Conservation (phyloP, 2,888 invertebrate genomes). For the Exephanes ischioxanthus region DNA sequence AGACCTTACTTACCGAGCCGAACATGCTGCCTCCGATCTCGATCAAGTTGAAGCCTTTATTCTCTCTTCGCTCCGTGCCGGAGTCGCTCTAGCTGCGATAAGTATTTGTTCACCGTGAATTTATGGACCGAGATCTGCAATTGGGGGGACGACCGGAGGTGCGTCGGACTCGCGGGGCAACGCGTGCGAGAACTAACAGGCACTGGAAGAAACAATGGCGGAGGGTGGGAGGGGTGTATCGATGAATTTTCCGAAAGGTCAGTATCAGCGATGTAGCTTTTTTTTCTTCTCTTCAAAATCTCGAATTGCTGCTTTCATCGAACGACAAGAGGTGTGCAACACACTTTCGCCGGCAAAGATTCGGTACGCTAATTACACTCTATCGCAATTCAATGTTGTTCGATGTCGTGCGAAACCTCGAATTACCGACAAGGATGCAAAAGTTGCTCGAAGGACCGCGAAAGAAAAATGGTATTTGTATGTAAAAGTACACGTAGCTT, state of each 20-base stretch:
- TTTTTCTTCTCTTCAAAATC: slow-evolving; percentile 33
- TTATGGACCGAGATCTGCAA: slow-evolving; percentile 27
- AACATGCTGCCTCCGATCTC: slow-evolving; percentile 51
- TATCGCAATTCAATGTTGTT: not conserved
- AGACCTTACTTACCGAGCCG: slow-evolving; percentile 56
- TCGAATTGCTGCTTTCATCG: slow-evolving; percentile 33
- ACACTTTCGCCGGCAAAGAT: slow-evolving; percentile 12
- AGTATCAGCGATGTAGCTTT: slow-evolving; percentile 61
- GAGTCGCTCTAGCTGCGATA: slow-evolving; percentile 47
- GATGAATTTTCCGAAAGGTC: slow-evolving; percentile 61
- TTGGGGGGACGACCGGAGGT: not conserved
- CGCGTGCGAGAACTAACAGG: slow-evolving; percentile 10
- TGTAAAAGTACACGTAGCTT: slow-evolving; percentile 56
- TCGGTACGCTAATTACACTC: not conserved
- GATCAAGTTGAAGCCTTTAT: slow-evolving; percentile 40
- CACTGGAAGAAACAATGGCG: slow-evolving; percentile 30
- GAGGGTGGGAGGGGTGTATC: slow-evolving; percentile 34
- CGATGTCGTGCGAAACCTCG: not conserved
- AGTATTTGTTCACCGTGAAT: slow-evolving; percentile 49
- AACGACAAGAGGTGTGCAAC: not conserved
- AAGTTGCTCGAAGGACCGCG: no score
- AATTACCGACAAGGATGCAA: not conserved
- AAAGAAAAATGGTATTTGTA: no score
- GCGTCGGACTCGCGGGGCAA: slow-evolving; percentile 28
- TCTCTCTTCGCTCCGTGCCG: slow-evolving; percentile 24